Conservation (phyloP, 2,888 invertebrate species). For the Nezara viridula region DNA sequence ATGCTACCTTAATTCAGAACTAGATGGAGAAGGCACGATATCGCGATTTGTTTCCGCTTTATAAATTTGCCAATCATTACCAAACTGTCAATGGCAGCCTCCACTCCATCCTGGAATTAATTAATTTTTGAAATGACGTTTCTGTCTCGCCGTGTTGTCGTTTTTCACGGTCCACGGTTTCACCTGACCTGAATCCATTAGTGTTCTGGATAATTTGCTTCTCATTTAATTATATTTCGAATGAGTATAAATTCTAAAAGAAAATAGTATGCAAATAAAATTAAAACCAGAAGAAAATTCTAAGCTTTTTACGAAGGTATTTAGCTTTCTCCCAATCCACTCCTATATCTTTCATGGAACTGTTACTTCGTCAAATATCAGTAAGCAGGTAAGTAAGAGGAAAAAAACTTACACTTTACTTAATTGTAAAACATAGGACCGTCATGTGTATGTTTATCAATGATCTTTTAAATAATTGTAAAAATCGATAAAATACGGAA, state of each 20-base stretch:
- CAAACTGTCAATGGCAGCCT: slow-evolving; percentile 29
- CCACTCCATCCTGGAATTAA: slow-evolving; percentile 16
- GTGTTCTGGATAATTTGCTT: not conserved
- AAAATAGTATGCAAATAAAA: not conserved
- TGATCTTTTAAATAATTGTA: too few relatives aligned
- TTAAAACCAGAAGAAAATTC: not conserved
- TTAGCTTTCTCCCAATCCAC: too few relatives aligned
- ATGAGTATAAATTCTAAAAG: not conserved
- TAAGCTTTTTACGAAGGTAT: not conserved
- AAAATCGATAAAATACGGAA: too few relatives aligned
- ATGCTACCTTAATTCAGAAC: not conserved
- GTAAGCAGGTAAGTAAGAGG: too few relatives aligned
- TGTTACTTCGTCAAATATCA: too few relatives aligned
- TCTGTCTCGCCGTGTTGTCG: not conserved
- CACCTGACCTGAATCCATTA: not conserved
- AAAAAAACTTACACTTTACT: too few relatives aligned
- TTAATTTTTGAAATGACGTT: slow-evolving; percentile 27
- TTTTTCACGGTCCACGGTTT: slow-evolving; percentile 7
- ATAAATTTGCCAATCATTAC: slow-evolving; percentile 27
- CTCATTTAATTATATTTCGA: not conserved
- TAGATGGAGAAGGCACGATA: not conserved
- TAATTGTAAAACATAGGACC: too few relatives aligned
- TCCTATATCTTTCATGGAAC: too few relatives aligned
- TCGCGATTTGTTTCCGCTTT: slow-evolving; percentile 29
- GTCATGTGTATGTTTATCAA: too few relatives aligned